These are phyloP conservation scores for Monopterus albus DNA, from an alignment of 2,113 vertebrate species.

Conservation along the genomic window DNA sequence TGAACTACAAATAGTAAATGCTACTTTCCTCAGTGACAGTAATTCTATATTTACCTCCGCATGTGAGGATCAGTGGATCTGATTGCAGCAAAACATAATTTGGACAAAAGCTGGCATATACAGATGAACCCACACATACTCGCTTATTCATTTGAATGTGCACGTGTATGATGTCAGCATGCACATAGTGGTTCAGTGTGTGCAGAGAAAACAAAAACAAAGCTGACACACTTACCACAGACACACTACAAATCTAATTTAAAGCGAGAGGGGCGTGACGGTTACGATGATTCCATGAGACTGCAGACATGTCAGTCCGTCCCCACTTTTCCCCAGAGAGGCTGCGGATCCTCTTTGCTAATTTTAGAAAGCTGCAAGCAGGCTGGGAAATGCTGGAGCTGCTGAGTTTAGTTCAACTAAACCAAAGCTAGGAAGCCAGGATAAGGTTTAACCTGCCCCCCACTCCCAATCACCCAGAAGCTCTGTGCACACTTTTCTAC, in stretches of 20 bases:
- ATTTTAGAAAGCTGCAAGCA: constrained; percentile 50
- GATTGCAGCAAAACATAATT: constrained; percentile 61
- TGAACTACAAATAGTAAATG: constrained; percentile 42
- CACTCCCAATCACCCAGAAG: constrained; percentile 30
- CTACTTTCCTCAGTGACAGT: constrained; percentile 45
- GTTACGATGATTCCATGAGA: constrained; percentile 5
- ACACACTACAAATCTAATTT: not conserved
- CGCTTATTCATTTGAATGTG: not conserved
- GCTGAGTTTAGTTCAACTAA: constrained; percentile 30
- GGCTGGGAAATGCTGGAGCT: constrained; percentile 11
- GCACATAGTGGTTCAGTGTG: not conserved
- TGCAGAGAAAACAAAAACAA: not conserved
- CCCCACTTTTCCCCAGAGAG: constrained; percentile 27
- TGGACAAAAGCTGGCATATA: constrained; percentile 40
- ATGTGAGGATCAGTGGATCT: constrained; percentile 48
- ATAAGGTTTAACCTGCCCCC: not conserved
- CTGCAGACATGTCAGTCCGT: constrained; percentile 14
- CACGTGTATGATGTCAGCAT: constrained; percentile 1
- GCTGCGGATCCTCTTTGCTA: constrained; percentile 47
- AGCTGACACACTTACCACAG: not conserved
- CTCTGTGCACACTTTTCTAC: constrained; percentile 37
- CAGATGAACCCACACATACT: constrained; percentile 12
- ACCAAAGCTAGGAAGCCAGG: constrained; percentile 5
- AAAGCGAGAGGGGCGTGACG: not conserved
- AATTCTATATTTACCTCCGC: constrained; percentile 40